These are phyloP conservation scores for Agrotis puta DNA, from an alignment of 2,888 invertebrate genomes.

Conservation along the genomic window DNA sequence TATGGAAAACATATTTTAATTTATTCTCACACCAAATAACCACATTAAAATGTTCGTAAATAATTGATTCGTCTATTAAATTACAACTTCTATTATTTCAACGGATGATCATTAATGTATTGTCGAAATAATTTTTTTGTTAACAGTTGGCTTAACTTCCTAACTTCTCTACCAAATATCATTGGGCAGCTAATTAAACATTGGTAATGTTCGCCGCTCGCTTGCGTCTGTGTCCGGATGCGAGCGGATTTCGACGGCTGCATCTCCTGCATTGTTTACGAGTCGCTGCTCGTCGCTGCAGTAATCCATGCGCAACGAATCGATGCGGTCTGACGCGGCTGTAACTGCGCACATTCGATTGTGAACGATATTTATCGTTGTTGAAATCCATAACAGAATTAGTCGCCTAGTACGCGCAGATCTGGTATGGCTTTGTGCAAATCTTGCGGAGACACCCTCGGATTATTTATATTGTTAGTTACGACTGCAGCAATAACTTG, in stretches of 20 bases:
- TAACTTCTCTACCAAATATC: background rate
- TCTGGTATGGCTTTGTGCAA: constrained; percentile 10
- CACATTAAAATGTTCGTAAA: constrained; percentile 10
- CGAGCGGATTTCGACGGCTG: constrained; percentile 12
- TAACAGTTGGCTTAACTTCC: background rate
- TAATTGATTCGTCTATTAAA: constrained; percentile 30
- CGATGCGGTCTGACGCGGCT: constrained; percentile 26
- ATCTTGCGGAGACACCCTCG: background rate
- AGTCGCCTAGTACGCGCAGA: background rate
- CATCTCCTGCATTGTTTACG: constrained; percentile 53
- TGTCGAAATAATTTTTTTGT: constrained; percentile 2
- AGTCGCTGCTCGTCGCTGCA: constrained; percentile 16
- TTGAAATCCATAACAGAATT: constrained; percentile 15
- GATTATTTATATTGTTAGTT: constrained; percentile 1
- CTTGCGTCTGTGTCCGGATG: constrained; percentile 9
- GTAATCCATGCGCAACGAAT: constrained; percentile 26
- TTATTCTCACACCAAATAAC: constrained; percentile 22
- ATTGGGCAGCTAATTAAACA: constrained; percentile 18
- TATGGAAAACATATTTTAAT: constrained; percentile 24
- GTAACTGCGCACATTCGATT: constrained; percentile 38
- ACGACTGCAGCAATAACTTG: constrained; percentile 12
- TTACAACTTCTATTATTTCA: background rate
- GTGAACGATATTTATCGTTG: constrained; percentile 37
- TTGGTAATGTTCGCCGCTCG: constrained; percentile 3
- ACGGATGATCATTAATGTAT: background rate